A percentile compares a stretch with the other conserved stretches of the same genome.
Conservation (phyloP, 2,888 invertebrate species). For the Chrysotoxum bicinctum region DNA sequence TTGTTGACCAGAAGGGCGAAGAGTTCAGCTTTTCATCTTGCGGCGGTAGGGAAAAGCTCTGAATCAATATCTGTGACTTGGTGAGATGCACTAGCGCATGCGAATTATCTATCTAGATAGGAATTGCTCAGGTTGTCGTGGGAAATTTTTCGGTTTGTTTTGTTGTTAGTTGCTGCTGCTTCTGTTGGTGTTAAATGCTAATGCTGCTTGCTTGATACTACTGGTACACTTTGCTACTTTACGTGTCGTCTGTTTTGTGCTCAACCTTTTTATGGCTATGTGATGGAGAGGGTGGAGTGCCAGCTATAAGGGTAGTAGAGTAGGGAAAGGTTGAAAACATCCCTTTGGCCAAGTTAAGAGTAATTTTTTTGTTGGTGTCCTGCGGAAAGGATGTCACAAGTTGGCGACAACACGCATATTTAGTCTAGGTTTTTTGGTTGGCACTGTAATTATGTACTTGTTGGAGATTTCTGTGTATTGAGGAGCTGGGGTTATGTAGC, state of each 20-base stretch:
- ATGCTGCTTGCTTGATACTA: constrained; percentile 4
- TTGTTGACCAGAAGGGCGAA: constrained; percentile 8
- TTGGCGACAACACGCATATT: constrained; percentile 72
- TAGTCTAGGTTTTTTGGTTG: constrained; percentile 70
- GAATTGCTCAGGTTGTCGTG: constrained; percentile 64
- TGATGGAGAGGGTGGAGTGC: constrained; percentile 12
- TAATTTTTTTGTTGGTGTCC: constrained; percentile 51
- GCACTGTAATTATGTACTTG: constrained; percentile 67
- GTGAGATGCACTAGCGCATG: constrained; percentile 69
- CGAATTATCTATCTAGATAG: background rate
- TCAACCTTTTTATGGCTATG: constrained; percentile 45
- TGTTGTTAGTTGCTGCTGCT: constrained; percentile 50
- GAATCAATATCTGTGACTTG: constrained; percentile 69
- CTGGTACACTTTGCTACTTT: constrained; percentile 22
- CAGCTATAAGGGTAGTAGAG: constrained; percentile 24
- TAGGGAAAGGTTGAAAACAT: constrained; percentile 61
- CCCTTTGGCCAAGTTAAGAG: constrained; percentile 67
- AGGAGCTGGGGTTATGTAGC: constrained; percentile 1
- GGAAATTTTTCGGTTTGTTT: constrained; percentile 70
- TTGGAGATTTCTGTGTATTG: constrained; percentile 28
- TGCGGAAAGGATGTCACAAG: constrained; percentile 72
- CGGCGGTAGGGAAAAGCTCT: constrained; percentile 64
- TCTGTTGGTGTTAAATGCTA: background rate
- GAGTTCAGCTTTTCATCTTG: constrained; percentile 54
- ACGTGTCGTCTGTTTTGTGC: constrained; percentile 43